These are phyloP conservation scores for Oceanodroma tethys DNA, from an alignment of 2,113 vertebrate species.

Conservation along the genomic window DNA sequence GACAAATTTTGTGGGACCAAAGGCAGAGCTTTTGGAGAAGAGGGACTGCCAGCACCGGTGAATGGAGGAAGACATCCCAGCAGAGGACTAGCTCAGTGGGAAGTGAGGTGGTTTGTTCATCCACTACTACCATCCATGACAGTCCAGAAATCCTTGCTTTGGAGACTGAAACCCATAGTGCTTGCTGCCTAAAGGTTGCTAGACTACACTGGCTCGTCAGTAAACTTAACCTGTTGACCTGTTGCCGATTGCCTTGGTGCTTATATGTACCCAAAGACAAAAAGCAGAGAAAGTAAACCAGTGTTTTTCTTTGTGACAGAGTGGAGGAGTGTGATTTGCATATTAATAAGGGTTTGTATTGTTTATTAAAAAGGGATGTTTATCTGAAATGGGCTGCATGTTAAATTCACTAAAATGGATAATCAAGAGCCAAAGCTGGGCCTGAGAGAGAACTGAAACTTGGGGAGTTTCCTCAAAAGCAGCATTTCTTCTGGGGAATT, in stretches of 20 bases:
- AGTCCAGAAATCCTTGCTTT: not conserved
- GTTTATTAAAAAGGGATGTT: slow-evolving; percentile 1
- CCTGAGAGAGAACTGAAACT: not conserved
- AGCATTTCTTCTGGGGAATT: slow-evolving; percentile 38
- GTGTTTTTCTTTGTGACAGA: not conserved
- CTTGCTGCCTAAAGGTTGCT: not conserved
- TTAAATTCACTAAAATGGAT: not conserved
- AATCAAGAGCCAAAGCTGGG: slow-evolving; percentile 13
- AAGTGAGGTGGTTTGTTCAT: not conserved
- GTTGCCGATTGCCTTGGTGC: not conserved
- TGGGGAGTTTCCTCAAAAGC: slow-evolving; percentile 1
- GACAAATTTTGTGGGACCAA: not conserved
- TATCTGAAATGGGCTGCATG: not conserved
- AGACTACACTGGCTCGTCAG: not conserved
- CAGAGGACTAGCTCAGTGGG: not conserved
- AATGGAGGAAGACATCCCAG: not conserved
- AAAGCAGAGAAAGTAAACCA: not conserved
- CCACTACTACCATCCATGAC: not conserved
- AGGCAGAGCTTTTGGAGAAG: not conserved
- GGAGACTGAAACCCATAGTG: not conserved
- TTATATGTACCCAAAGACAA: not conserved
- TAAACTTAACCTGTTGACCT: not conserved
- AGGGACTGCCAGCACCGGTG: not conserved
- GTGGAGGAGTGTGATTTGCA: not conserved
- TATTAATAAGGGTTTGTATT: not conserved